Base-by-base conservation (phyloP, 2,113 vertebrate genomes). In the Zeus faber region DNA sequence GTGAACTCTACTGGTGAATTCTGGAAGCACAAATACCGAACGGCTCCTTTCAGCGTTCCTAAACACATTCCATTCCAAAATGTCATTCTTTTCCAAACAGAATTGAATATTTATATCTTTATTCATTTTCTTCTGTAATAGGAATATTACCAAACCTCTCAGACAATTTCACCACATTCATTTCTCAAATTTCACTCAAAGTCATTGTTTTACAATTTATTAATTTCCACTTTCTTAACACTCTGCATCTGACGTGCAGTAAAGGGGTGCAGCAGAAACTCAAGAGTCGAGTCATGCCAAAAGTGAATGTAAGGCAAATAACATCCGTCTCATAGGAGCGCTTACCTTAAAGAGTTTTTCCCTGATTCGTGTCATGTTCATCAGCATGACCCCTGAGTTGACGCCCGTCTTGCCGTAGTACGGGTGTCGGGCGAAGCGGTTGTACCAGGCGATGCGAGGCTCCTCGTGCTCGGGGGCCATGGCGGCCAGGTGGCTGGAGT, bases 321-420 rank as follows among this genome's bases (percentile, higher is more conserved):
- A 3, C 7, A 2, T 11, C 8, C 13, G 31, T 9, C 31, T 3
- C 26, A 29, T 8, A 29, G 8, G 8, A 29, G 26, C 4, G 21
- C n/a, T 46, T 74, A 90, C 97, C 94, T 93, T 96, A 76, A 98
- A 99, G 74, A 84, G 76, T 46, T 90, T 95, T 54, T 84, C 88
- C 83, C 97, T 90, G 72, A 99, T 92, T 54, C 95, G 91, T 0
- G 94, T 96, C 94, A 98, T 94, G 70, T 98, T 98, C 93, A 98
- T 98, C 37, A 98, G 84, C 95, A 98, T 97, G 55, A 99, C 97
- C 64, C 97, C 97, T 48, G 97, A 99, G 89, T 98, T 99, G 37
- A 99, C 68, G 54, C 97, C 96, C 1, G 95, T 98, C 61, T 74
- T 86, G 62, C 97, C 95, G 10, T 94, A 94, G 77, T 93, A 98